Evolutionary conservation across 53 echinoderm and acorn worm species (phyloP), one percentile per base, ranked within the genome.

Genomic region (Echinarachnius parma): DNA sequence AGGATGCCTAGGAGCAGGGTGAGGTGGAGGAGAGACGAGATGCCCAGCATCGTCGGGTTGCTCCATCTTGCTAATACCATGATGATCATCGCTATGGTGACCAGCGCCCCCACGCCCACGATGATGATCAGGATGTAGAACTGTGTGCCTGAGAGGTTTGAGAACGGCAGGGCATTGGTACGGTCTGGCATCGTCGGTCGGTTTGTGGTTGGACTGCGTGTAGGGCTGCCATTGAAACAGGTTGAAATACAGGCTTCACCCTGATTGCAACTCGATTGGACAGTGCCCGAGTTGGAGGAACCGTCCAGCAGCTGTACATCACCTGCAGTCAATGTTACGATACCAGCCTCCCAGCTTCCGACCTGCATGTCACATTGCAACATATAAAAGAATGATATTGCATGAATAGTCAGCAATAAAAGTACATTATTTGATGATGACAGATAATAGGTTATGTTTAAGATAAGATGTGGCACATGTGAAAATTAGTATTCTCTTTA

Each of bases 21-120:
- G 61, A 61, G 45, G 34, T 62, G 56, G 21, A 90, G 83, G 53
- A 90, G 86, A 11, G 85, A 45, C 11, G 90, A 90, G 56, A 86
- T 78, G 11, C 66, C 76, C 28, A 55, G 61, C 15, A 83, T 64
- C 2, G 75, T 53, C 4, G 82, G 79, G 4, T 60, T 61, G 36
- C 76, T 46, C 76, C 78, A 78, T 60, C 75, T 28, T 28, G 61
- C 15, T 2, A 90, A 26, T 31, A 86, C 34, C 1, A 76, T 30
- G 22, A 82, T 15, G 10, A 86, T 67, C 65, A 82, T 47, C 34
- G 60, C 49, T 0, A 75, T 5, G 1, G 90, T 35, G 21, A 84
- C 13, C 35, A 84, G 30, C 33, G 76, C 74, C 4, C 86, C 87
- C 2, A 80, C 22, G 27, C 29, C 65, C 24, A 48, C 50, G 22